Evolutionary conservation across 2,888 invertebrate genomes (phyloP), one percentile per base, ranked within the genome.

Genomic region (Ernsta delagoae): DNA sequence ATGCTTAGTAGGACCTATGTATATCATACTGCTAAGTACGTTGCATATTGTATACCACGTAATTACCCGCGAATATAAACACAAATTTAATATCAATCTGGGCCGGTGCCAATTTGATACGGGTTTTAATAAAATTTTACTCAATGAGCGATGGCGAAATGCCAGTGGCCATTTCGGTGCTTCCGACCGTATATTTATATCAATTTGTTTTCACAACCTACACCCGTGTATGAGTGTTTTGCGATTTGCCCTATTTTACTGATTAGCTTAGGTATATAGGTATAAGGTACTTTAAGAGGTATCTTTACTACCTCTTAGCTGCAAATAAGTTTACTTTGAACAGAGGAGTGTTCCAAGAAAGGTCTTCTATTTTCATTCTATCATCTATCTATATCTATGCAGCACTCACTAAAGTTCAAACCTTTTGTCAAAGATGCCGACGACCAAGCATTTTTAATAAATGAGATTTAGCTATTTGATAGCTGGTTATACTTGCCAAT

Each of bases 41-140:
- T 41, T 41, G 41, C 9, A 41, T 9, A 41, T 12, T 12, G 41
- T 36, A 45, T 60, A 43, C 61, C 61, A 43, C 43, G 36, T 65
- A 65, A 50, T 59, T 59, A 65, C 39, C 31, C 39, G 50, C 11
- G 54, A 54, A 54, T 54, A 34, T 31, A 60, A n/a, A 65, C 50
- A 65, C 65, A 60, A 24, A 60, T 66, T 66, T 54, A 66, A 67
- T 67, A 54, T 60, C 11, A 39, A 66, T 61, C 61, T 57, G 70
- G 73, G 68, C 63, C 50, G 45, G 54, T 61, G 73, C 71, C 74
- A 72, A 73, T 71, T 64, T 59, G 65, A 60, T 64, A 65, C 59
- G 56, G 50, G 60, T 70, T 71, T 72, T 74, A 70, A 61, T 67
- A 70, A 68, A 70, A 59, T 60, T 64, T 39, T 24, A 39, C 62